Percentiles rank a stretch among this genome's conserved stretches.
Conservation (phyloP, 2,113 vertebrate species). For the Petrocephalus zakoni region DNA sequence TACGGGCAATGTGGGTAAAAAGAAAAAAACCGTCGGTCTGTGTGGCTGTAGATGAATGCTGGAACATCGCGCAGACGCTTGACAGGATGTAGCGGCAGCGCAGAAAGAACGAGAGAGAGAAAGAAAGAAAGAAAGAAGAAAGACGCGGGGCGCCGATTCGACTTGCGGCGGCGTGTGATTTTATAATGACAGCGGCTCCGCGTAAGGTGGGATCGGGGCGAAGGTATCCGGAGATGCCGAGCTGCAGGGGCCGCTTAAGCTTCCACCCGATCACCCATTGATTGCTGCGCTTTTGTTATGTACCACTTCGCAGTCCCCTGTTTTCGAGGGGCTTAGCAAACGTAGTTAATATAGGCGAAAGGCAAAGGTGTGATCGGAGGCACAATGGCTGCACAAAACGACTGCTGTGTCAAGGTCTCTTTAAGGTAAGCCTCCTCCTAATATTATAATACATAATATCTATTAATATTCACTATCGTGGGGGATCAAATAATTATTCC, state of each 20-base stretch:
- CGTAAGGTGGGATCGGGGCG: constrained; percentile 31
- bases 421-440: constrained; percentile 57
- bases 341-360: constrained; percentile 7
- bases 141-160: background rate
- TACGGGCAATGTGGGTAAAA: constrained; percentile 35
- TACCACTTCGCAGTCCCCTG: constrained; percentile 13
- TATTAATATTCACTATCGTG: constrained; percentile 30
- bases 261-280: constrained; percentile 40
- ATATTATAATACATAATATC: background rate
- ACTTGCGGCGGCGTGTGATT: constrained; percentile 21
- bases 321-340: constrained; percentile 20
- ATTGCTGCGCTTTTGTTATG: constrained; percentile 24
- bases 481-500: constrained; percentile 19
- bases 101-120: constrained; percentile 1
- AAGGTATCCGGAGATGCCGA: constrained; percentile 41
- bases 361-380: constrained; percentile 23
- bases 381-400: constrained; percentile 60
- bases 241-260: constrained; percentile 47
- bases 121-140: background rate
- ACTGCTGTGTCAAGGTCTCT: constrained; percentile 69
- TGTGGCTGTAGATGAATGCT: constrained; percentile 26
- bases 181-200: constrained; percentile 36
- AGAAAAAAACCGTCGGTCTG: constrained; percentile 27
- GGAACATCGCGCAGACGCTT: constrained; percentile 24
- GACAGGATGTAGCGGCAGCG: constrained; percentile 47